These are phyloP conservation scores for Notodonta dromedarius DNA, from an alignment of 2,888 invertebrate species.

Conservation along the genomic window DNA sequence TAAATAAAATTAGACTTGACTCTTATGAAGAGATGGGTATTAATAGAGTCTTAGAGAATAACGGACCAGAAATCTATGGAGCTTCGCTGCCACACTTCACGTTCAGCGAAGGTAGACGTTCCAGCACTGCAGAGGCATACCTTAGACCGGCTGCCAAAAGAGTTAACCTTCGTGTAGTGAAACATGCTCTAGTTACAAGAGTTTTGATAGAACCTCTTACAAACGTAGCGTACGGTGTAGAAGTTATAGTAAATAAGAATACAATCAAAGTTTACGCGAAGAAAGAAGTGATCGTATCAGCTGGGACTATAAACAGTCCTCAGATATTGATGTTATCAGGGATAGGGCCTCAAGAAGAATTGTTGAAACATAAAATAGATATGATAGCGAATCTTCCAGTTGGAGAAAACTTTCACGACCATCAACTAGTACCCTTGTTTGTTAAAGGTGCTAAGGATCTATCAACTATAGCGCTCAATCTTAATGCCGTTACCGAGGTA, in stretches of 20 bases:
- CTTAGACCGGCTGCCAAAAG: conserved; percentile 51
- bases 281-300: conserved; percentile 68
- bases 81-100: conserved; percentile 53
- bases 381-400: conserved; percentile 65
- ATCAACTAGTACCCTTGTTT: conserved; percentile 49
- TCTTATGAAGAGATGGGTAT: conserved; percentile 58
- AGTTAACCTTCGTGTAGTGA: conserved; percentile 62
- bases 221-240: conserved; percentile 56
- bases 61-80: conserved; percentile 51
- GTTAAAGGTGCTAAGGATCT: conserved; percentile 58
- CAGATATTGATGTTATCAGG: conserved; percentile 72
- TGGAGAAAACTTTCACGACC: conserved; percentile 70
- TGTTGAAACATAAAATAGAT: conserved; percentile 52
- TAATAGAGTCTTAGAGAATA: conserved; percentile 49
- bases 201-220: conserved; percentile 57
- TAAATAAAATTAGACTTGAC: conserved; percentile 49
- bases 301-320: conserved; percentile 67
- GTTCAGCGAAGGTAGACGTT: conserved; percentile 61
- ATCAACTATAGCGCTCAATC: conserved; percentile 58
- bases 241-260: conserved; percentile 38
- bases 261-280: conserved; percentile 52
- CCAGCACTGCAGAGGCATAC: conserved; percentile 70
- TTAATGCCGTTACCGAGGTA: conserved; percentile 43
- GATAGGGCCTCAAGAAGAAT: conserved; percentile 60
- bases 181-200: conserved; percentile 60